These are phyloP conservation scores for Rutilus rutilus DNA, from an alignment of 2,113 vertebrate species.

Conservation along the genomic window DNA sequence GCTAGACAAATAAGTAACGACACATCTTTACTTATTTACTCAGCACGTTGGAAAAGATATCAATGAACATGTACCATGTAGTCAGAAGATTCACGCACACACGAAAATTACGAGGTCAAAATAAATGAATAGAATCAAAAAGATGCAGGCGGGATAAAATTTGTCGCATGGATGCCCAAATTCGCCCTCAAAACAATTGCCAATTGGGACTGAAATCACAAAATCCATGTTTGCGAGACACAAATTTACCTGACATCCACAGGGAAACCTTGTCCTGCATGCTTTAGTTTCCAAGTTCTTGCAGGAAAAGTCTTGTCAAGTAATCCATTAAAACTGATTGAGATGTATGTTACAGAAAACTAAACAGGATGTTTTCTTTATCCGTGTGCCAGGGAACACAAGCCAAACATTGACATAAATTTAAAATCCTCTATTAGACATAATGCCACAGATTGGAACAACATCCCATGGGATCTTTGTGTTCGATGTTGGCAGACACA, in stretches of 20 bases:
- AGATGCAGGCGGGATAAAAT: neutral
- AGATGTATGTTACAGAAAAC: neutral
- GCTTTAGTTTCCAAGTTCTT: neutral
- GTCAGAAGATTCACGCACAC: neutral
- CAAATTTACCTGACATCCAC: neutral
- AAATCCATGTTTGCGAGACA: neutral
- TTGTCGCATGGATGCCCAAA: neutral
- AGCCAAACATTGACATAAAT: neutral
- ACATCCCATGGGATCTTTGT: neutral
- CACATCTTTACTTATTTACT: neutral
- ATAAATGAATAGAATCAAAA: neutral
- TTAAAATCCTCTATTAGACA: neutral
- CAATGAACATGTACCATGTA: neutral
- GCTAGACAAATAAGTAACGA: neutral
- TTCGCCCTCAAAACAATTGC: neutral
- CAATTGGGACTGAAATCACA: neutral
- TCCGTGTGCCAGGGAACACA: neutral
- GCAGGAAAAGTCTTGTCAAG: neutral
- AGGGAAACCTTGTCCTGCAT: neutral
- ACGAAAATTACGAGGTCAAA: neutral
- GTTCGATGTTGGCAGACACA: slow-evolving; percentile 13
- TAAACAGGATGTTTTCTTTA: neutral
- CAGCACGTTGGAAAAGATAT: neutral
- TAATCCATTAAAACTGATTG: neutral
- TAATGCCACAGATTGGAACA: neutral